Evolutionary conservation across 2,888 invertebrate genomes (phyloP), one percentile per base, ranked within the genome.

Genomic region (Thysanoteuthis rhombus): DNA sequence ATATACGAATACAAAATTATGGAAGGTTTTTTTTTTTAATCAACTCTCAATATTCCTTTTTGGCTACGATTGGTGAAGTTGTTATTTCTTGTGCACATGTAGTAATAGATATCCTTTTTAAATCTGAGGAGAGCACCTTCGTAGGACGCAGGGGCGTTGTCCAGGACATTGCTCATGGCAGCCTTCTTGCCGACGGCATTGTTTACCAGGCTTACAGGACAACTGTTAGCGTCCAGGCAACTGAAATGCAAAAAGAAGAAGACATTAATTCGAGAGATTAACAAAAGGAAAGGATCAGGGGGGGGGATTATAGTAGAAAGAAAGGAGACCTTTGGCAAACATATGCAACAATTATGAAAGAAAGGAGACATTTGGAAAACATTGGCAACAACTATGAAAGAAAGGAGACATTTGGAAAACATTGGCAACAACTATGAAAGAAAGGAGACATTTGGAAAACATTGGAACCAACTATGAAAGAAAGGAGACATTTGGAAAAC

Each of bases 61-160:
- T 97, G 96, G 58, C 96, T 96, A 32, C 97, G 94, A 94, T 96
- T 97, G 38, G 96, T 96, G 95, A 97, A 97, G 94, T 96, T 97
- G 94, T 97, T 97, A 94, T 97, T 97, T 75, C 97, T 95, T 12
- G 97, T 96, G 93, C 96, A 96, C 95, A 96, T 96, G 94, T 96
- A 97, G 94, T 96, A 95, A 94, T 97, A 97, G 10, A 94, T 95
- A 36, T 97, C 97, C 90, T 94, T 94, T 93, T 95, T 95, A 93
- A 97, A 95, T 93, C 94, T 95, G 16, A 97, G 95, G 25, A 97
- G 94, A 3, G 95, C 96, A 36, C 97, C 97, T 92, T 95, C 95
- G 93, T 96, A 97, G 1, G 97, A 97, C 12, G 97, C 97, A n/a
- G 97, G 96, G 32, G 97, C 96, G 94, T 96, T 96, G 95, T 97